Evolutionary conservation across 2,888 invertebrate genomes (phyloP).

Genomic region (Athrips mouffetella): DNA sequence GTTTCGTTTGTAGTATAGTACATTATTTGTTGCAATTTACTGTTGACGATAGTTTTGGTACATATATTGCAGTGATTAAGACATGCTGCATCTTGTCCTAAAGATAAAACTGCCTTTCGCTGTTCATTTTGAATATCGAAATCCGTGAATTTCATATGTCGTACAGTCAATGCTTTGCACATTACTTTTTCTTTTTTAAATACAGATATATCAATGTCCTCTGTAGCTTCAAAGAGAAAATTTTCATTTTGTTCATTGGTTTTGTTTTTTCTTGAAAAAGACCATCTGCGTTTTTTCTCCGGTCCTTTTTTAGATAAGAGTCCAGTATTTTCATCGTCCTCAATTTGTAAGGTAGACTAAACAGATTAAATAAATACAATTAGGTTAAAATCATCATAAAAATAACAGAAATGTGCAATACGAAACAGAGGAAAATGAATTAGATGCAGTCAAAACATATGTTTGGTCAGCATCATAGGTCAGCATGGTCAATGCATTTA

Average conservation of each 20-base stretch:
- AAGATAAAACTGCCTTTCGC: not conserved
- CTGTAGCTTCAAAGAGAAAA: not conserved
- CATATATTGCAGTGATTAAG: not conserved
- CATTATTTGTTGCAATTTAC: not conserved
- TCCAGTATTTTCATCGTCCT: not conserved
- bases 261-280: not conserved
- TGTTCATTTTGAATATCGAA: constrained; percentile 13
- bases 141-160: constrained; percentile 11
- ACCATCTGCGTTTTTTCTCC: not conserved
- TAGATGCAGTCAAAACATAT: too few species aligned
- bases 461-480: too few species aligned
- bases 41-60: not conserved
- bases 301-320: not conserved
- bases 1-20: not conserved
- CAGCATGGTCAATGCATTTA: too few species aligned
- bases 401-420: too few species aligned
- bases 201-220: not conserved
- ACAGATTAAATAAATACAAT: too few species aligned
- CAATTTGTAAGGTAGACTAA: too few species aligned
- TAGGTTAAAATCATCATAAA: too few species aligned
- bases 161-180: constrained; percentile 10
- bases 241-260: not conserved
- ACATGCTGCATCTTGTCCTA: not conserved
- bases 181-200: not conserved
- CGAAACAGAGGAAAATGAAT: too few species aligned